These are phyloP conservation scores for Thunnus albacares DNA, from an alignment of 2,797 vertebrate genomes.

Conservation along the genomic window DNA sequence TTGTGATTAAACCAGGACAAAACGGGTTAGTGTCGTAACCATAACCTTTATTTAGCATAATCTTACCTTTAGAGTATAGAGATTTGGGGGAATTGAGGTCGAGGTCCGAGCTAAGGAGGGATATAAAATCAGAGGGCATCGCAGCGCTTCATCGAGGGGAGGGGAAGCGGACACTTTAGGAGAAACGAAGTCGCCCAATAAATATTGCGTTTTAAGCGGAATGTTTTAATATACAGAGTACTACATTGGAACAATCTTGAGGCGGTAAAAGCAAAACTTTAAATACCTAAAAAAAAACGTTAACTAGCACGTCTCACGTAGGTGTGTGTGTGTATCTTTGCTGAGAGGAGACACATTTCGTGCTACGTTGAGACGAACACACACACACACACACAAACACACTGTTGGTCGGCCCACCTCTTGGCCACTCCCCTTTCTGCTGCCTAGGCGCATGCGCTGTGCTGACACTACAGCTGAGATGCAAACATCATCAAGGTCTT, in stretches of 20 bases:
- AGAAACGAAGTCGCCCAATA: conserved; percentile 68
- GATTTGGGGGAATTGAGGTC: conserved; percentile 97
- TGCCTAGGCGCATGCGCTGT: conserved; percentile 61
- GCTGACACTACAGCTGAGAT: not conserved
- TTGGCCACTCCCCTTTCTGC: conserved; percentile 51
- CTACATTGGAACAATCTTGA: conserved; percentile 50
- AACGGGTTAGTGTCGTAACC: not conserved
- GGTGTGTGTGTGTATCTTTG: conserved; percentile 56
- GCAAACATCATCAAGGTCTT: not conserved
- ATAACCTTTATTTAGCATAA: not conserved
- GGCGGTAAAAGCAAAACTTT: conserved; percentile 62
- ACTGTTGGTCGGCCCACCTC: conserved; percentile 69
- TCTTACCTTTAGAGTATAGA: conserved; percentile 96
- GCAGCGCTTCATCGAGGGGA: conserved; percentile 89
- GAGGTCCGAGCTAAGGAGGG: conserved; percentile 96
- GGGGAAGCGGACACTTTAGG: conserved; percentile 83
- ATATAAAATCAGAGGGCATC: conserved; percentile 99
- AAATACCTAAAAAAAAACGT: conserved; percentile 52
- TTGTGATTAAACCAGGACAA: conserved; percentile 29
- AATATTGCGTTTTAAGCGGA: conserved; percentile 63
- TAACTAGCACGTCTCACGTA: conserved; percentile 60
- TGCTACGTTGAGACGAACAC: conserved; percentile 63
- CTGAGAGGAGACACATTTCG: conserved; percentile 72
- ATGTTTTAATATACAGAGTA: conserved; percentile 61
- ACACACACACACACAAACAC: conserved; percentile 64